A percentile compares a stretch with the other conserved stretches of the same genome.
phyloP scores from a whole-genome alignment of 1,140 invertebrate species.

The Eubasilissa regina region DNA sequence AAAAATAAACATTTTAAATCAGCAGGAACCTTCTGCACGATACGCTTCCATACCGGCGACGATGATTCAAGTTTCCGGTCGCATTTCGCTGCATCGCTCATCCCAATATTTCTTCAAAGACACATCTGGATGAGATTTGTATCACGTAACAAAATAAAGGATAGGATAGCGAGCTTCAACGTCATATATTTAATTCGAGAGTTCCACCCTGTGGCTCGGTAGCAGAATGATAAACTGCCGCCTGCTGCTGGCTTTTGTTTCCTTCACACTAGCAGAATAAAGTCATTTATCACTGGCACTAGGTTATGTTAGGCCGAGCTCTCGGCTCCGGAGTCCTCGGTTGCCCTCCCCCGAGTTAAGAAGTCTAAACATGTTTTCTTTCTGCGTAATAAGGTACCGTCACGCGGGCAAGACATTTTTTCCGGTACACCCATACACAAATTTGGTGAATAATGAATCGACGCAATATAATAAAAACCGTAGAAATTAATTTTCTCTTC shows the following conservation, averaged over 20 bases:
- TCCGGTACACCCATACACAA: too few species aligned
- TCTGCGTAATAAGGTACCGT: not conserved
- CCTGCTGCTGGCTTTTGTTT: constrained; percentile 54
- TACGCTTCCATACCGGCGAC: too few species aligned
- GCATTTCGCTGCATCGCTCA: constrained; percentile 11
- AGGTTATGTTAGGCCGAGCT: constrained; percentile 19
- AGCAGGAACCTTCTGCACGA: too few species aligned
- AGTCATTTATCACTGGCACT: constrained; percentile 55
- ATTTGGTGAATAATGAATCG: too few species aligned
- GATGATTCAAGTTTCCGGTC: not conserved
- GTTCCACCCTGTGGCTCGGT: constrained; percentile 38
- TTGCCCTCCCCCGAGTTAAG: not conserved
- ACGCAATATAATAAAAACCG: too few species aligned
- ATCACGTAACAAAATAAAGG: constrained; percentile 22
- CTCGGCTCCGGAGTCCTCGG: not conserved
- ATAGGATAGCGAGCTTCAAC: constrained; percentile 4
- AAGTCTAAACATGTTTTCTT: constrained; percentile 41
- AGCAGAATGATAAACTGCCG: constrained; percentile 53
- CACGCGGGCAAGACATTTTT: too few species aligned
- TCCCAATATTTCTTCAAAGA: not conserved
- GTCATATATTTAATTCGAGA: constrained; percentile 50
- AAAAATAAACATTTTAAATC: too few species aligned
- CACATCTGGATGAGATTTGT: constrained; percentile 17
- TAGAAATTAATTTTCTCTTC: too few species aligned
- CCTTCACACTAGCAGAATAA: constrained; percentile 52